Evolutionary conservation across 2,888 invertebrate species (phyloP).

Genomic region (Neria commutata): DNA sequence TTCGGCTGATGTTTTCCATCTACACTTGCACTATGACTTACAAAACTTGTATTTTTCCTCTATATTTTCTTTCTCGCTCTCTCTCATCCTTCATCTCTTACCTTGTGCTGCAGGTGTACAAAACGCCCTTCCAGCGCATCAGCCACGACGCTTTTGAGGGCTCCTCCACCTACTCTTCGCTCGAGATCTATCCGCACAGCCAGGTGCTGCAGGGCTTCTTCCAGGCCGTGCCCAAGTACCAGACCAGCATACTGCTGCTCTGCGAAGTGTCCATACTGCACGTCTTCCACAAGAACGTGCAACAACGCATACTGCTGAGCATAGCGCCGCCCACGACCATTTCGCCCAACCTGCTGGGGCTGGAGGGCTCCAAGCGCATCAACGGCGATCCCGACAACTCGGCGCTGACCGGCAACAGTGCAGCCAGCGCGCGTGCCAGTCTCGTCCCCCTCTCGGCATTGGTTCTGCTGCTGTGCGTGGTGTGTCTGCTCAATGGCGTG

Average conservation of each 20-base stretch:
- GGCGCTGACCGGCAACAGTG: slow-evolving; percentile 56
- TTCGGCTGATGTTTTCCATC: too few relatives aligned
- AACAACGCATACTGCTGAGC: slow-evolving; percentile 57
- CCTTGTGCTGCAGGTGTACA: slow-evolving; percentile 52
- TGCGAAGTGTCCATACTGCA: slow-evolving; percentile 62
- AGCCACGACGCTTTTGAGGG: slow-evolving; percentile 58
- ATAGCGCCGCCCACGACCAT: slow-evolving; percentile 58
- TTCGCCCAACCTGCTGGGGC: slow-evolving; percentile 60
- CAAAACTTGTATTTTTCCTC: neutral
- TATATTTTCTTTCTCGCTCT: slow-evolving; percentile 6
- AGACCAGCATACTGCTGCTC: slow-evolving; percentile 56
- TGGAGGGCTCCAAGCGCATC: slow-evolving; percentile 58
- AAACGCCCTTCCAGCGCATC: slow-evolving; percentile 60
- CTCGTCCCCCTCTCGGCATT: slow-evolving; percentile 13
- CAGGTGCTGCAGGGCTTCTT: slow-evolving; percentile 60
- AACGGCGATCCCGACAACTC: slow-evolving; percentile 62
- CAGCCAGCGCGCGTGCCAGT: slow-evolving; percentile 34
- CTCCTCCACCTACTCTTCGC: slow-evolving; percentile 58
- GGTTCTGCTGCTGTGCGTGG: neutral
- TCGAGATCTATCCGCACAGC: slow-evolving; percentile 61
- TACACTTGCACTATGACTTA: neutral
- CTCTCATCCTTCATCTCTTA: slow-evolving; percentile 11
- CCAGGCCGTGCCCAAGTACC: slow-evolving; percentile 59
- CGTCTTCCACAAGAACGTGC: slow-evolving; percentile 61
- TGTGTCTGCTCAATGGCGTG: neutral